A percentile compares a stretch with the other conserved stretches of the same genome.
phyloP scores from a whole-genome alignment of 1,140 invertebrate genomes.

The Temnothorax curvispinosus region DNA sequence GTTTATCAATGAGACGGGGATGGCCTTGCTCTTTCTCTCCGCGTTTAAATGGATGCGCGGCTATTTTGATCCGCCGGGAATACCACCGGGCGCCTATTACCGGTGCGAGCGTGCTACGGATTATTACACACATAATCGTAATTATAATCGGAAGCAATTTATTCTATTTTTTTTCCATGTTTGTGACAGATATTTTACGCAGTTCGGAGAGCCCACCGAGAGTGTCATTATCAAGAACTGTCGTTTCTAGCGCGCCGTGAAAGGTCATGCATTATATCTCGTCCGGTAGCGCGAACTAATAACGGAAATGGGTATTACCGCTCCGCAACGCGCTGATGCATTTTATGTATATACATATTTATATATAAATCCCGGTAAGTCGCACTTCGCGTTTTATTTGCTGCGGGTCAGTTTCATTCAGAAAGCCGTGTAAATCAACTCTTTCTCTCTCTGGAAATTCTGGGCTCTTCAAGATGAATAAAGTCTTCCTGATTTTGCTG shows the following conservation, averaged over 20 bases:
- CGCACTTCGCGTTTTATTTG: conserved; percentile 1
- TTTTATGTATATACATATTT: conserved; percentile 14
- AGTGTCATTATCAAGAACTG: conserved; percentile 5
- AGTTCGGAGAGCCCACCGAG: not conserved
- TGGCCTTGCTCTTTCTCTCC: conserved; percentile 47
- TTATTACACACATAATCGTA: conserved; percentile 42
- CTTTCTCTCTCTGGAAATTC: not conserved
- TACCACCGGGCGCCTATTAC: conserved; percentile 2
- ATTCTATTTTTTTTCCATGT: conserved; percentile 24
- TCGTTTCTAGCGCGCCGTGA: conserved; percentile 39
- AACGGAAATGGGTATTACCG: conserved; percentile 30
- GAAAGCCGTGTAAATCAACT: not conserved
- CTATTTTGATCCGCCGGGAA: conserved; percentile 37
- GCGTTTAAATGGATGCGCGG: not conserved
- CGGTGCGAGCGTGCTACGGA: not conserved
- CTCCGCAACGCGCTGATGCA: not conserved
- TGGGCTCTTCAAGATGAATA: conserved; percentile 13
- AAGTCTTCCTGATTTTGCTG: not conserved
- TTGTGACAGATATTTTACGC: conserved; percentile 46
- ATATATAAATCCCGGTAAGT: conserved; percentile 8
- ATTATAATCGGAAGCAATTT: conserved; percentile 72
- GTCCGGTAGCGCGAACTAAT: conserved; percentile 71
- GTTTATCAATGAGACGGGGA: conserved; percentile 5
- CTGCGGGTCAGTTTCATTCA: not conserved
- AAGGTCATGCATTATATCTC: conserved; percentile 67